Conservation (phyloP, 2,113 vertebrate genomes). For the Eurypyga helias region DNA sequence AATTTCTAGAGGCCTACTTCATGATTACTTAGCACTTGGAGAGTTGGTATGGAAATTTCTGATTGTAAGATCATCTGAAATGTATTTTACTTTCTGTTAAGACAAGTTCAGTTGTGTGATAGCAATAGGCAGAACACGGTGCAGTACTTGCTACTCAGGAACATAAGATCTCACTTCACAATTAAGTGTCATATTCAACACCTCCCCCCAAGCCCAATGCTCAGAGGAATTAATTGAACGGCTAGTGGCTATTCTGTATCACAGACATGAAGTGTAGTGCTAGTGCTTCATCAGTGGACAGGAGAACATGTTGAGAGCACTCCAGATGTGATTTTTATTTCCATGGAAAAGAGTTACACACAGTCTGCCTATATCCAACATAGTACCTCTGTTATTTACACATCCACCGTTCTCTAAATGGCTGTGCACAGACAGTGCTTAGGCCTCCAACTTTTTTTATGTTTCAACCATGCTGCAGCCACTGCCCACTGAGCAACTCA, state of each 20-base stretch:
- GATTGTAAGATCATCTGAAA: not conserved
- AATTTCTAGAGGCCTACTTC: not conserved
- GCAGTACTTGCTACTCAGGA: not conserved
- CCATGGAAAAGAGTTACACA: not conserved
- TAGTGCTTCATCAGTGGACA: not conserved
- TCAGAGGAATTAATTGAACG: not conserved
- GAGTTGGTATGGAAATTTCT: not conserved
- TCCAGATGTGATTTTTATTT: not conserved
- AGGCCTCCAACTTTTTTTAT: not conserved
- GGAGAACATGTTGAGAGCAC: not conserved
- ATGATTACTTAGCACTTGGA: not conserved
- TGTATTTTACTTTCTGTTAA: not conserved
- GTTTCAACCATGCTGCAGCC: not conserved
- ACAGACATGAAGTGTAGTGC: not conserved
- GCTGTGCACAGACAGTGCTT: fast-evolving
- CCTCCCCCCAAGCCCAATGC: not conserved
- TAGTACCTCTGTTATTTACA: not conserved
- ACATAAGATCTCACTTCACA: not conserved
- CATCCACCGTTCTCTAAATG: not conserved
- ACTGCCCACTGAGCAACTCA: not conserved
- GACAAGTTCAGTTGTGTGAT: not conserved
- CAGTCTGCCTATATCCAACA: not conserved
- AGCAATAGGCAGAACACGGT: not conserved
- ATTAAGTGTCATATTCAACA: not conserved
- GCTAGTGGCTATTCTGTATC: not conserved